A percentile compares a stretch with the other conserved stretches of the same genome.
Evolutionary conservation across 64 coral and sea anemone species (phyloP).

Genomic region (Stichodactyla helianthus): DNA sequence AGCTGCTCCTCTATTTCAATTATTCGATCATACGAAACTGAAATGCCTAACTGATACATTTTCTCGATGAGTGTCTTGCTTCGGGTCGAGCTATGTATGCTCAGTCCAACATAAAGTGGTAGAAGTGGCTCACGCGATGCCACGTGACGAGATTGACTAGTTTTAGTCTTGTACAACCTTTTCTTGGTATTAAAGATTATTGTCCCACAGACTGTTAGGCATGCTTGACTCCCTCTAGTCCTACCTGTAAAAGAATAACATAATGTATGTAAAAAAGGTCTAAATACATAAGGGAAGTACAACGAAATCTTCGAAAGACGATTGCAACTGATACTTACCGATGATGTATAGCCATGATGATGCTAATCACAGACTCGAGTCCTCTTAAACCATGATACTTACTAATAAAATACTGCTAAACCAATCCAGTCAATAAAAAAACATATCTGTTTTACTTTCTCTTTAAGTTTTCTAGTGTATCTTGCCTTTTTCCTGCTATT

Average conservation of each 20-base stretch:
- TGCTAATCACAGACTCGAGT: too few relatives aligned
- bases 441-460: too few relatives aligned
- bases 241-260: background rate
- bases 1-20: conserved; percentile 31
- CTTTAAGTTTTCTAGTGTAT: background rate
- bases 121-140: conserved; percentile 28
- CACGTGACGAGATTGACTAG: background rate
- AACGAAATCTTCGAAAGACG: too few relatives aligned
- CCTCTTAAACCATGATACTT: too few relatives aligned
- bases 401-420: too few relatives aligned
- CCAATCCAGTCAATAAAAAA: too few relatives aligned
- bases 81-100: conserved; percentile 38
- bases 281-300: too few relatives aligned
- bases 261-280: too few relatives aligned
- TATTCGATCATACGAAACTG: conserved; percentile 49
- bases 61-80: conserved; percentile 49
- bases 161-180: background rate
- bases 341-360: too few relatives aligned
- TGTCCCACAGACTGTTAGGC: conserved; percentile 27
- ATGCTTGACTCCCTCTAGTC: background rate
- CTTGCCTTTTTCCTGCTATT: conserved; percentile 33
- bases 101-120: conserved; percentile 47
- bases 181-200: conserved; percentile 48
- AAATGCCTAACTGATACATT: conserved; percentile 35
- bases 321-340: too few relatives aligned